Conservation (phyloP, 2,797 vertebrate species). For the Bovichtus diacanthus region DNA sequence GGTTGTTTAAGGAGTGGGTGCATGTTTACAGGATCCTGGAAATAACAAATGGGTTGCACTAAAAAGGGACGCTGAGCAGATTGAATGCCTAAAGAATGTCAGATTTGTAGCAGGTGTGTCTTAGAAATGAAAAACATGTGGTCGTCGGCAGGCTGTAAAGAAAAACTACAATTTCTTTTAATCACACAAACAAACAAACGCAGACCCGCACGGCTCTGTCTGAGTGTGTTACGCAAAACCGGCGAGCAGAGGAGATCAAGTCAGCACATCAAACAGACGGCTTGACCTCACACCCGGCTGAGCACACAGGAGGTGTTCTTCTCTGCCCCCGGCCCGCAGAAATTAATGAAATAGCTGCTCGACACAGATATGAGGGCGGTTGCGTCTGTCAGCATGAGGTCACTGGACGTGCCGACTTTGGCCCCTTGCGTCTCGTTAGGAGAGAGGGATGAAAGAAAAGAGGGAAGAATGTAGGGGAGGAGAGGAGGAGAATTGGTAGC, state of each 20-base stretch:
- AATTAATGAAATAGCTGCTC: constrained; percentile 72
- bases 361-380: constrained; percentile 63
- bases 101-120: constrained; percentile 58
- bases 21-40: constrained; percentile 49
- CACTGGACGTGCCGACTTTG: constrained; percentile 49
- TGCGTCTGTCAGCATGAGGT: constrained; percentile 64
- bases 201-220: neutral
- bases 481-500: constrained; percentile 4
- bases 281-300: constrained; percentile 59
- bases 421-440: constrained; percentile 5
- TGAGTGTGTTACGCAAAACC: constrained; percentile 28
- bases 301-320: constrained; percentile 52
- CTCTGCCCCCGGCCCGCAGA: constrained; percentile 30
- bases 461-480: constrained; percentile 28
- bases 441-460: constrained; percentile 43
- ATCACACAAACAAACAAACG: constrained; percentile 23
- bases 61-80: constrained; percentile 23
- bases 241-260: constrained; percentile 48
- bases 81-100: constrained; percentile 42
- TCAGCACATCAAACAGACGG: constrained; percentile 44
- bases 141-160: constrained; percentile 13
- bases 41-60: constrained; percentile 18
- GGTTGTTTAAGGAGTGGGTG: constrained; percentile 56
- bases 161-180: constrained; percentile 37
- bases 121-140: constrained; percentile 42